phyloP scores from a whole-genome alignment of 2,888 invertebrate species.

The Calliopum simillimum region DNA sequence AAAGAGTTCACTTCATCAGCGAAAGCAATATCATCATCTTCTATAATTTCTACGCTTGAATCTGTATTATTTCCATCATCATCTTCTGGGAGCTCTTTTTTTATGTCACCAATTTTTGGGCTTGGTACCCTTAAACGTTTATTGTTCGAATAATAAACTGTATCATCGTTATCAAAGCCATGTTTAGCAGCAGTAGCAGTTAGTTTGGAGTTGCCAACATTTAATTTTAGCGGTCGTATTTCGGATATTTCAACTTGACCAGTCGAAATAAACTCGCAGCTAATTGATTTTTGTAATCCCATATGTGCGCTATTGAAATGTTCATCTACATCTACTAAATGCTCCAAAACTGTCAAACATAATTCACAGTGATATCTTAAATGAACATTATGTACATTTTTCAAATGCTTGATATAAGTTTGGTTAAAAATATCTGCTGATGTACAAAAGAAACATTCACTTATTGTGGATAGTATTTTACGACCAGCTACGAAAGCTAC shows the following conservation, averaged over 20 bases:
- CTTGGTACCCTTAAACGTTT: too few species aligned
- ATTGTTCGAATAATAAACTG: too few species aligned
- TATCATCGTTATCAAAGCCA: not conserved
- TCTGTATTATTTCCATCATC: constrained; percentile 26
- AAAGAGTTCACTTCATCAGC: constrained; percentile 33
- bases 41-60: constrained; percentile 40
- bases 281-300: constrained; percentile 29
- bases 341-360: constrained; percentile 38
- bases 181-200: not conserved
- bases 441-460: constrained; percentile 44
- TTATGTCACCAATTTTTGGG: not conserved
- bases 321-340: constrained; percentile 34
- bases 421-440: constrained; percentile 34
- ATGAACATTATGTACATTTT: constrained; percentile 40
- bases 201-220: constrained; percentile 25
- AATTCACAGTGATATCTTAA: constrained; percentile 45
- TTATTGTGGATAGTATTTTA: constrained; percentile 44
- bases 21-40: constrained; percentile 46
- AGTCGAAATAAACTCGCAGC: constrained; percentile 42
- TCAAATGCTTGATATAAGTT: constrained; percentile 43
- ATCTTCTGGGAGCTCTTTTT: constrained; percentile 30
- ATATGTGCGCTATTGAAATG: constrained; percentile 41
- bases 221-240: constrained; percentile 35
- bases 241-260: constrained; percentile 31
- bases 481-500: constrained; percentile 39